phyloP scores from a whole-genome alignment of 2,113 vertebrate species.

The Dunckerocampus dactyliophorus region DNA sequence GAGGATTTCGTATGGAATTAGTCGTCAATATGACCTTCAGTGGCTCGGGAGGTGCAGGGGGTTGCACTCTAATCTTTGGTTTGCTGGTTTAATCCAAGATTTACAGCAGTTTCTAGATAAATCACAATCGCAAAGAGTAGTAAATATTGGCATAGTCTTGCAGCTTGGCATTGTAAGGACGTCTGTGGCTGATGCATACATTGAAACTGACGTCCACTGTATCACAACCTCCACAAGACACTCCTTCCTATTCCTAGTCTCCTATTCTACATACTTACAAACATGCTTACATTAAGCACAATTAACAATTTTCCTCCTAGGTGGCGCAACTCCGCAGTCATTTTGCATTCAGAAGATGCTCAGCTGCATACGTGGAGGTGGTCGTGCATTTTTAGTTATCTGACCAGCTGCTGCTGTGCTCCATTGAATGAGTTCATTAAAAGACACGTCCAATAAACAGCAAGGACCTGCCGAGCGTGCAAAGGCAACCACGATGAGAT shows the following conservation, averaged over 20 bases:
- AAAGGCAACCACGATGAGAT: neutral
- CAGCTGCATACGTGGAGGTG: neutral
- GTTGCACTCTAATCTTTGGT: neutral
- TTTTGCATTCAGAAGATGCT: neutral
- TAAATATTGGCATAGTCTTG: neutral
- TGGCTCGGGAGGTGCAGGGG: neutral
- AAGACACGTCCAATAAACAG: neutral
- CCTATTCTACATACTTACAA: too few relatives aligned
- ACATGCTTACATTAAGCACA: neutral
- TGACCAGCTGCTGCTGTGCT: constrained; percentile 9
- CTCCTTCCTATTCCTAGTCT: too few relatives aligned
- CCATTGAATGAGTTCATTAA: constrained; percentile 8
- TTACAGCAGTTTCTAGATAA: neutral
- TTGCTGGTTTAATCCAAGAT: too few relatives aligned
- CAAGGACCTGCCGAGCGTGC: neutral
- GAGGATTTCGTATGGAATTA: constrained; percentile 2
- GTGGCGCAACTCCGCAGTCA: too few relatives aligned
- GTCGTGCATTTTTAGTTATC: constrained; percentile 6
- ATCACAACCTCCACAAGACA: neutral
- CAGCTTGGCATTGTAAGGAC: neutral
- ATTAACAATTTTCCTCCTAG: neutral
- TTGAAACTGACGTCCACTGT: too few relatives aligned
- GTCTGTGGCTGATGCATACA: too few relatives aligned
- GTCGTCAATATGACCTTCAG: neutral
- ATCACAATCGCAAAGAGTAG: neutral